Conservation (phyloP, 1,140 invertebrate species). For the Drosophila azteca region DNA sequence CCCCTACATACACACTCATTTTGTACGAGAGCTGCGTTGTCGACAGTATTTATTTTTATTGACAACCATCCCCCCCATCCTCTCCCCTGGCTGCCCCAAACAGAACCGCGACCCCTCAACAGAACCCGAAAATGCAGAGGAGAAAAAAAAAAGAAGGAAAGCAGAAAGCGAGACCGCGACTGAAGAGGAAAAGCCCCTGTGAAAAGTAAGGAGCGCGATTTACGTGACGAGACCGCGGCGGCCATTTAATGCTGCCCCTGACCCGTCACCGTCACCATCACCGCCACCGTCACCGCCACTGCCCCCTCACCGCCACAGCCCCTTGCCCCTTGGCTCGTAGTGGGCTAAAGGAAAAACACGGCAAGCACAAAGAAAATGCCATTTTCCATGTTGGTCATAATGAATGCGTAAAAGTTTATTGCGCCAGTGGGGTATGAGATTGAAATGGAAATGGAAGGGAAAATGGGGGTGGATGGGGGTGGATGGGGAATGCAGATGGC, state of each 20-base stretch:
- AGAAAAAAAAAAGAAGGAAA: constrained; percentile 25
- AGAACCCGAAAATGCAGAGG: background rate
- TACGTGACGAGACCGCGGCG: constrained; percentile 44
- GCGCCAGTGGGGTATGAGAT: constrained; percentile 31
- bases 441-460: constrained; percentile 11
- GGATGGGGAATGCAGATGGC: background rate
- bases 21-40: constrained; percentile 27
- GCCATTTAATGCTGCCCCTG: constrained; percentile 42
- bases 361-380: constrained; percentile 51
- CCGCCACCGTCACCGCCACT: constrained; percentile 19
- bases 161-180: constrained; percentile 27
- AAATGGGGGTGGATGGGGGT: background rate
- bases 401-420: constrained; percentile 62
- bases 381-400: constrained; percentile 62
- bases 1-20: background rate
- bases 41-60: constrained; percentile 53
- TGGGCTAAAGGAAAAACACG: constrained; percentile 31
- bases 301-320: background rate
- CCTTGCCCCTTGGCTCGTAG: no score
- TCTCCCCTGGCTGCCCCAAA: background rate
- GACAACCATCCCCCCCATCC: constrained; percentile 10
- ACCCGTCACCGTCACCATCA: background rate
- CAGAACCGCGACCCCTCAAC: background rate
- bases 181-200: constrained; percentile 34
- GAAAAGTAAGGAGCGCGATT: constrained; percentile 39